These are phyloP conservation scores for Diphyllodes magnificus DNA, from an alignment of 2,113 vertebrate species.

Conservation along the genomic window DNA sequence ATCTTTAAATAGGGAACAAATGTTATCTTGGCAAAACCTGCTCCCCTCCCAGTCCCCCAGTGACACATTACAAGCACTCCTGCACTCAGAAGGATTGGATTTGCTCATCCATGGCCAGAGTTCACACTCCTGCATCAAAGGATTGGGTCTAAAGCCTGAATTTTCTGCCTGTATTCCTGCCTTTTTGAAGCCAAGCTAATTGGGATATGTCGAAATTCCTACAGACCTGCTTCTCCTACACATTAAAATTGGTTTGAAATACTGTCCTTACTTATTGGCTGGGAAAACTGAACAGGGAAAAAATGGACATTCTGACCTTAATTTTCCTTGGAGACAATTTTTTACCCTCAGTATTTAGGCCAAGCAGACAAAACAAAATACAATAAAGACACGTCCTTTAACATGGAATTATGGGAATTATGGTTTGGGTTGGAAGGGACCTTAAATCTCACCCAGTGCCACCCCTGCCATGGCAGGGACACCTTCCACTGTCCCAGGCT, in stretches of 20 bases:
- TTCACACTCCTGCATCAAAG: not conserved
- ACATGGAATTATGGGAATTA: not conserved
- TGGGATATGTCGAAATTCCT: not conserved
- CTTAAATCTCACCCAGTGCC: rapidly evolving
- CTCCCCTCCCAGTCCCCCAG: not conserved
- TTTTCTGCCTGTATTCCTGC: not conserved
- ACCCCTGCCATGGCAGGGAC: not conserved
- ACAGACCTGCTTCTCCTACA: not conserved
- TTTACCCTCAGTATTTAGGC: not conserved
- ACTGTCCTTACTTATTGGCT: not conserved
- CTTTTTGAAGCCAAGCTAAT: not conserved
- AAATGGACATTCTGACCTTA: not conserved
- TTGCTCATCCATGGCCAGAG: not conserved
- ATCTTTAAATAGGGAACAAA: not conserved
- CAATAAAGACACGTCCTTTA: not conserved
- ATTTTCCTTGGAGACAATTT: not conserved
- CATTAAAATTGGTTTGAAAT: not conserved
- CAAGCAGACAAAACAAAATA: not conserved
- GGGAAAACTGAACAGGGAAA: not conserved
- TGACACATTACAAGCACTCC: not conserved
- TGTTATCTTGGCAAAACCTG: not conserved
- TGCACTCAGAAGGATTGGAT: not conserved
- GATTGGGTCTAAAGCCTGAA: not conserved
- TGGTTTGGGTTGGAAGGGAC: not conserved
- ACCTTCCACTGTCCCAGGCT: not conserved